Evolutionary conservation across 2,888 invertebrate species (phyloP).

Genomic region (Archaeoteleia sp.): DNA sequence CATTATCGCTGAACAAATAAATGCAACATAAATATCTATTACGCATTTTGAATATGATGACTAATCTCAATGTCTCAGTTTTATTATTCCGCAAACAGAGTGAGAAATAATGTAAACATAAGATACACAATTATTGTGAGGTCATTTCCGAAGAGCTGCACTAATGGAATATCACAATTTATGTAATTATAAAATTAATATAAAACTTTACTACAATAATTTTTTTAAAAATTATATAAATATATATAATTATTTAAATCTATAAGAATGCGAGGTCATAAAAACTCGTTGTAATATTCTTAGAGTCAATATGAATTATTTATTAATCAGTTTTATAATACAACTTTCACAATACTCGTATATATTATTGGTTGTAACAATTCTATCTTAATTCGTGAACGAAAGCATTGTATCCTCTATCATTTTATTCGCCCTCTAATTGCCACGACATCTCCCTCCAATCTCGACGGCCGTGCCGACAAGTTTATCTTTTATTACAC

Average conservation of each 20-base stretch:
- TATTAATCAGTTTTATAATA: conserved; percentile 31
- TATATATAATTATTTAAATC: conserved; percentile 19
- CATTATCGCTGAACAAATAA: conserved; percentile 47
- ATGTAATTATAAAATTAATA: conserved; percentile 25
- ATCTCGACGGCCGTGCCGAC: conserved; percentile 17
- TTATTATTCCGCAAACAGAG: conserved; percentile 49
- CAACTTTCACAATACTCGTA: not conserved
- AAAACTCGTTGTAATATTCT: not conserved
- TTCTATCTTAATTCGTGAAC: conserved; percentile 23
- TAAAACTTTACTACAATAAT: conserved; percentile 33
- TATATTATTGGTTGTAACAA: conserved; percentile 2
- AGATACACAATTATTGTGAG: conserved; percentile 46
- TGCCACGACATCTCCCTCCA: conserved; percentile 19
- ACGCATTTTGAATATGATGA: conserved; percentile 40
- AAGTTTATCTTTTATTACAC: conserved; percentile 20
- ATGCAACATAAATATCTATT: conserved; percentile 42
- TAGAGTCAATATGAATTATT: conserved; percentile 30
- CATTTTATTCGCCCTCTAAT: conserved; percentile 18
- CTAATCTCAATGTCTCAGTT: conserved; percentile 46
- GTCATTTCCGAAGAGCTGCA: conserved; percentile 27
- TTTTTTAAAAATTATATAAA: conserved; percentile 42
- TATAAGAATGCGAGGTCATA: conserved; percentile 26
- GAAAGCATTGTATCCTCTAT: conserved; percentile 2
- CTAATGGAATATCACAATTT: conserved; percentile 1
- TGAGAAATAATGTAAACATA: conserved; percentile 46